Evolutionary conservation across 2,797 vertebrate genomes (phyloP), one percentile per base, ranked within the genome.

Genomic region (Poecilia velifera): DNA sequence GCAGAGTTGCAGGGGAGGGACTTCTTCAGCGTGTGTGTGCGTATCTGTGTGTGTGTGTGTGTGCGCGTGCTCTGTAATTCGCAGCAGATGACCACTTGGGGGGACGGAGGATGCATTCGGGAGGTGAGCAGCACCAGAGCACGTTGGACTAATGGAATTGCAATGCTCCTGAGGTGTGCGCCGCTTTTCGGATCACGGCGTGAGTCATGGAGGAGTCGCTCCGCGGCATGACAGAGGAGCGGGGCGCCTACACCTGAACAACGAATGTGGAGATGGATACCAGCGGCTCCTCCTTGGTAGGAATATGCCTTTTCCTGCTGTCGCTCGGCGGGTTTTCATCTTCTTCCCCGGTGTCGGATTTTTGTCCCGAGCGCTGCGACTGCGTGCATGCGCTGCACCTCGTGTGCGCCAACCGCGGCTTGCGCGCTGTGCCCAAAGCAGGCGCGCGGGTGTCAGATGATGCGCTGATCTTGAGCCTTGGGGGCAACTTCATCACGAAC

Each of bases 401-500:
- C 82, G 92, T 97, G 81, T 99, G 98, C 95, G 95, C 97, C 80
- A 99, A 99, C 94, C 96, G 98, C 25, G 98, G 98, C 39, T 93
- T 99, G 84, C 95, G 95, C 87, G 82, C 93, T 0, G 97, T 98
- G 81, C 98, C 98, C 83, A 95, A 94, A 90, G 90, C 95, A 46
- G 85, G 91, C 14, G 91, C 91, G 73, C 82, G 79, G 31, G 49
- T 57, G 39, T 93, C 96, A 5, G 95, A 95, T 81, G 96, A 97
- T 45, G 90, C 97, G 86, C 95, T 96, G 81, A 96, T 97, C 79
- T 96, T 98, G 92, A 98, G 97, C 90, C 96, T 99, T 0, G 97
- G 97, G 4, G 98, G 98, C 3, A 99, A 99, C 92, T 98, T 98
- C 89, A 98, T 99, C 34, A 70, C 91, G 46, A 98, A 98, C 91